Evolutionary conservation across 2,113 vertebrate genomes (phyloP).

Genomic region (Ranitomeya variabilis): DNA sequence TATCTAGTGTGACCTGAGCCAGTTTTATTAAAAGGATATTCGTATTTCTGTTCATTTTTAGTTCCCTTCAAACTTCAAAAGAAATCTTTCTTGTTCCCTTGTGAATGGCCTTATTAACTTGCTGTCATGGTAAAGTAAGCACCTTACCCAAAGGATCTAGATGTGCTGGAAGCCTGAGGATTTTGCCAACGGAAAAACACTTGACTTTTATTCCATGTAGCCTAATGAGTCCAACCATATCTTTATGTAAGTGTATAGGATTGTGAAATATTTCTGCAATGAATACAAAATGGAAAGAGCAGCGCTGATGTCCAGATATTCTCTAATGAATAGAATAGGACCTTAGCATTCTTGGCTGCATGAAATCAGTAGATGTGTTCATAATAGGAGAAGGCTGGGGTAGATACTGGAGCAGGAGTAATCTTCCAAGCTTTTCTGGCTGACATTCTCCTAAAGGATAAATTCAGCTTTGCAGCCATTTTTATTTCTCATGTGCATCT

Average conservation of each 20-base stretch:
- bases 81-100: neutral
- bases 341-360: too few species aligned
- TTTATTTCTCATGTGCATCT: neutral
- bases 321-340: neutral
- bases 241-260: neutral
- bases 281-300: neutral
- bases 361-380: neutral
- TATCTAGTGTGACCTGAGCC: neutral
- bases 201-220: neutral
- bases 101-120: slow-evolving; percentile 6
- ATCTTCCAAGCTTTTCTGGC: neutral
- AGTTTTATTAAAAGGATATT: neutral
- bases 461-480: neutral
- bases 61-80: neutral
- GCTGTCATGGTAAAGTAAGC: slow-evolving; percentile 17
- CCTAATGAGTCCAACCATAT: neutral
- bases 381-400: neutral
- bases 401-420: neutral
- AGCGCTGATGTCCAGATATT: neutral
- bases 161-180: neutral
- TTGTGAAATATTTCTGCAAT: neutral
- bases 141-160: slow-evolving; percentile 24
- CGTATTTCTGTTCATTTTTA: neutral
- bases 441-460: neutral
- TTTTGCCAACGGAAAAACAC: neutral